phyloP scores from a whole-genome alignment of 35 echinoderm and acorn worm genomes.

The Apostichopus japonicus region DNA sequence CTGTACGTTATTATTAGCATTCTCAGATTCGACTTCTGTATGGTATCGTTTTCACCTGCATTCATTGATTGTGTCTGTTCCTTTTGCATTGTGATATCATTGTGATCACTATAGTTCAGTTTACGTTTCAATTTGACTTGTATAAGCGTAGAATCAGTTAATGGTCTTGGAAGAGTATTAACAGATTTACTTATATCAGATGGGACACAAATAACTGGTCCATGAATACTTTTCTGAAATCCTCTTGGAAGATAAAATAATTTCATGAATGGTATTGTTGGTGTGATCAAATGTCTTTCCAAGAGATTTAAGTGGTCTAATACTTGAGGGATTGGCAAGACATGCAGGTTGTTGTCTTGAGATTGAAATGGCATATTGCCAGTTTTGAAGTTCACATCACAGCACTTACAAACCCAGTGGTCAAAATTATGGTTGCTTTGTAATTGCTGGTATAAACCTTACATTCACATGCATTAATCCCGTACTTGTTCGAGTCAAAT shows the following conservation, averaged over 20 bases:
- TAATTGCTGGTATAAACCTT: not conserved
- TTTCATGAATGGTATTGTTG: constrained; percentile 13
- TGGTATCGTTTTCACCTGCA: not conserved
- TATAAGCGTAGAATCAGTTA: not conserved
- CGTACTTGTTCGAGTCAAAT: not conserved
- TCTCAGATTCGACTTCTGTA: not conserved
- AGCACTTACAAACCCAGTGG: not conserved
- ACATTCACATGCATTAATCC: too few species aligned
- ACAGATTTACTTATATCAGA: not conserved
- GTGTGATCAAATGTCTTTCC: constrained; percentile 20
- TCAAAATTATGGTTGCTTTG: not conserved
- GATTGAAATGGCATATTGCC: not conserved
- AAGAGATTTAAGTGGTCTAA: not conserved
- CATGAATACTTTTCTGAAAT: not conserved
- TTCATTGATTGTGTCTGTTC: too few species aligned
- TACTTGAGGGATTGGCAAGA: not conserved
- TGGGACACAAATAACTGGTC: constrained; percentile 1
- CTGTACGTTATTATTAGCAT: too few species aligned
- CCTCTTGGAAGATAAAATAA: not conserved
- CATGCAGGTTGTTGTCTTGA: not conserved
- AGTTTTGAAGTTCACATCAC: not conserved
- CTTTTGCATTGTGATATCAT: too few species aligned
- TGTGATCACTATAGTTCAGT: constrained; percentile 28
- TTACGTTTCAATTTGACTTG: constrained; percentile 58
- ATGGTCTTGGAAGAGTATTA: not conserved